Conservation (phyloP, 2,797 vertebrate species). For the Loris lydekkerianus region DNA sequence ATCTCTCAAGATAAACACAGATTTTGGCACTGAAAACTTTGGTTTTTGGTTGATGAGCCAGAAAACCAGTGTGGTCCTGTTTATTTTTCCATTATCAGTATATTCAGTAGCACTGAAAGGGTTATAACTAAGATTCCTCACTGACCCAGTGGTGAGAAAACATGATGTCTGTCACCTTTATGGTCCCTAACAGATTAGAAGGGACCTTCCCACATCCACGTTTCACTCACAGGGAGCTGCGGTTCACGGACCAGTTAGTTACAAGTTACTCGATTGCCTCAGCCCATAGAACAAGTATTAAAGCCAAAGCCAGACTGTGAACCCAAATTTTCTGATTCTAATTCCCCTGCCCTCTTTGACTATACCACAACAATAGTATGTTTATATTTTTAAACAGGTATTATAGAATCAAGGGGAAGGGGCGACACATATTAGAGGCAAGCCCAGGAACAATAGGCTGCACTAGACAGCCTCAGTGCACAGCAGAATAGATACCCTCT, state of each 20-base stretch:
- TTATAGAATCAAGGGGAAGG: background rate
- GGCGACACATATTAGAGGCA: background rate
- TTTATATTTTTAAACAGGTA: background rate
- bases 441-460: background rate
- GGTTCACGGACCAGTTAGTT: background rate
- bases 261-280: background rate
- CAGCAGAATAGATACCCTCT: too few relatives aligned
- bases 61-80: conserved; percentile 43
- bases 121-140: background rate
- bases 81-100: conserved; percentile 71
- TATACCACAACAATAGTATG: background rate
- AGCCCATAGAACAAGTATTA: background rate
- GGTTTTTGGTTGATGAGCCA: conserved; percentile 55
- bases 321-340: background rate
- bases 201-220: background rate
- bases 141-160: conserved; percentile 20
- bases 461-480: too few relatives aligned
- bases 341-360: background rate
- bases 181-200: background rate
- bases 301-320: background rate
- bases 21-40: conserved; percentile 61
- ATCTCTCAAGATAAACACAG: conserved; percentile 63
- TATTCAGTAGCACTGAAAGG: background rate
- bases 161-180: background rate
- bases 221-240: background rate